Evolutionary conservation across 2,113 vertebrate genomes (phyloP).

Genomic region (Pollachius pollachius): DNA sequence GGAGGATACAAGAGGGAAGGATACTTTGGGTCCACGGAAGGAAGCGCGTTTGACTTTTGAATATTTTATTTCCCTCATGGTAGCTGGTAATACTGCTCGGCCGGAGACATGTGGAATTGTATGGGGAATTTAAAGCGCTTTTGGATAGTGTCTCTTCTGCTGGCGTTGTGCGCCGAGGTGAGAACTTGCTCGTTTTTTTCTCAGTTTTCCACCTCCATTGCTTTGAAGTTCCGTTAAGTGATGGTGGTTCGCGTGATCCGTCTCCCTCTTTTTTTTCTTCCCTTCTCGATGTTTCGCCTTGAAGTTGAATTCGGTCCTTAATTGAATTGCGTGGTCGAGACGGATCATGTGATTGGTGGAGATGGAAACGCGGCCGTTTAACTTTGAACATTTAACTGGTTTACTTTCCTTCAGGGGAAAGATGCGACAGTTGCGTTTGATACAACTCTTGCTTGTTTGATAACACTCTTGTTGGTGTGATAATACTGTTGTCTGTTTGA

Average conservation of each 20-base stretch:
- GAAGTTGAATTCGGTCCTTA: no score
- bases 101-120: conserved; percentile 74
- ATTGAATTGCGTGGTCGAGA: no score
- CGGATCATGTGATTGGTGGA: no score
- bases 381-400: no score
- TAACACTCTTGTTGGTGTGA: no score
- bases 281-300: no score
- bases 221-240: neutral
- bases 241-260: neutral
- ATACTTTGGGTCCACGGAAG: conserved; percentile 8
- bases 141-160: conserved; percentile 55
- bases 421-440: no score
- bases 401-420: no score
- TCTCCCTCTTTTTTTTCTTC: no score
- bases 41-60: neutral
- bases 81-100: conserved; percentile 47
- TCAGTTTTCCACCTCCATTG: neutral
- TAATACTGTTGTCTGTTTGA: no score
- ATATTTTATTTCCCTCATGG: conserved; percentile 49
- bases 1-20: conserved; percentile 37
- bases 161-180: conserved; percentile 69
- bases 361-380: no score
- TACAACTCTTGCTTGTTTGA: no score
- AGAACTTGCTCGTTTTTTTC: conserved; percentile 37
- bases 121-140: conserved; percentile 53